These are phyloP conservation scores for Coleophora flavipennella DNA, from an alignment of 2,888 invertebrate genomes.

Conservation along the genomic window DNA sequence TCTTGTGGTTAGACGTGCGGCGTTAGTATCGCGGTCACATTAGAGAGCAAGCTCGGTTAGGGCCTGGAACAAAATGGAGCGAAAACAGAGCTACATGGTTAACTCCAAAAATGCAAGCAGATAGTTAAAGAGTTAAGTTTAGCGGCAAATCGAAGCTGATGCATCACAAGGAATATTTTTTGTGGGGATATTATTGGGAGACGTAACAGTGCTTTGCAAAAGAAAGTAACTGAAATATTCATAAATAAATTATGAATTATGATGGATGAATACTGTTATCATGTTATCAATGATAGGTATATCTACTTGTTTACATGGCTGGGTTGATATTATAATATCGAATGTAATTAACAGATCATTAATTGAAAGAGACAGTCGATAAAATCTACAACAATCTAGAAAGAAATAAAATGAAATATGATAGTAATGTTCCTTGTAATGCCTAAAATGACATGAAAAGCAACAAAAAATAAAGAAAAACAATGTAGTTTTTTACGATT, in stretches of 20 bases:
- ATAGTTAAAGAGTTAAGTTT: constrained; percentile 50
- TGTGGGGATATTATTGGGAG: constrained; percentile 1
- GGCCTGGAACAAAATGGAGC: constrained; percentile 73
- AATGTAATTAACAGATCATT: no score
- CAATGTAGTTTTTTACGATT: constrained; percentile 29
- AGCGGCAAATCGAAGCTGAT: constrained; percentile 40
- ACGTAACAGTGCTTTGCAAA: background rate
- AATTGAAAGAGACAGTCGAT: no score
- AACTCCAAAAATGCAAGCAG: constrained; percentile 63
- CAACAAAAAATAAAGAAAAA: constrained; percentile 36
- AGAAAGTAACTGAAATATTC: background rate
- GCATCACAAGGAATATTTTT: constrained; percentile 64
- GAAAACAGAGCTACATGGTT: constrained; percentile 67
- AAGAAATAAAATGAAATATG: no score
- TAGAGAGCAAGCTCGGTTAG: constrained; percentile 74
- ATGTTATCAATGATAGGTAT: no score
- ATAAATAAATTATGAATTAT: background rate
- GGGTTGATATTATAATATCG: no score
- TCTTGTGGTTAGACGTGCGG: constrained; percentile 60
- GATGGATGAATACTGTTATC: background rate
- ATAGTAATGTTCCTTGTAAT: constrained; percentile 67
- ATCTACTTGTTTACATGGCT: no score
- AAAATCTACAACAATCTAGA: no score
- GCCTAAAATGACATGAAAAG: constrained; percentile 48
- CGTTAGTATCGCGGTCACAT: constrained; percentile 73